These are phyloP conservation scores for Sepiola atlantica DNA, from an alignment of 2,888 invertebrate species.

Conservation along the genomic window DNA sequence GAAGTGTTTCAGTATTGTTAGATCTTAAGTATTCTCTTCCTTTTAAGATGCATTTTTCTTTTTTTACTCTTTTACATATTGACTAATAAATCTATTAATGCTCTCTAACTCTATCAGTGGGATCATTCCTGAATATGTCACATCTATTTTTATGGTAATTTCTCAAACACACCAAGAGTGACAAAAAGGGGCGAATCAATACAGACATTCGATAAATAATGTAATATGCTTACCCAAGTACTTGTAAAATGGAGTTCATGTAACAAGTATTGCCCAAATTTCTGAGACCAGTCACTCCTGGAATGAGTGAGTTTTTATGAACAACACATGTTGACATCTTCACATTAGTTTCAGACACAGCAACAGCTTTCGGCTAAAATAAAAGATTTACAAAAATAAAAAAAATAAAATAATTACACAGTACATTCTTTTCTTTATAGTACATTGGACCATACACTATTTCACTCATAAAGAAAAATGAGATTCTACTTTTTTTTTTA, in stretches of 20 bases:
- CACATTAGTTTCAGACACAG: background rate
- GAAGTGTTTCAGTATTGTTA: no score
- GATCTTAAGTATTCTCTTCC: no score
- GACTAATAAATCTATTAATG: no score
- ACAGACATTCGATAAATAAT: background rate
- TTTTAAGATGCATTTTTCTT: no score
- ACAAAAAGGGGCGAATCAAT: background rate
- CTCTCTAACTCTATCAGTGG: no score
- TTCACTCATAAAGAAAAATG: no score
- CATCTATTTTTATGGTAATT: background rate
- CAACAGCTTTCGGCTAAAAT: background rate
- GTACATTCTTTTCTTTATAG: no score
- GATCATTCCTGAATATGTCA: background rate
- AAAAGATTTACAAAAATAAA: background rate
- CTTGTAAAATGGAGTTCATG: slow-evolving; percentile 74
- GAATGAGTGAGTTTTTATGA: slow-evolving; percentile 57
- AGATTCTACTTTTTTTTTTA: no score
- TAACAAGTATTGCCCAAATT: slow-evolving; percentile 75
- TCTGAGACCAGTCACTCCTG: slow-evolving; percentile 73
- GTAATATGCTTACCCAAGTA: slow-evolving; percentile 67
- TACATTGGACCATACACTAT: no score
- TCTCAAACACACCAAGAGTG: background rate
- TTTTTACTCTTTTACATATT: no score
- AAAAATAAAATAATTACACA: background rate
- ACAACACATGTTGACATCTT: background rate